These are phyloP conservation scores for Brachirus orientalis DNA, from an alignment of 2,113 vertebrate species.

Conservation along the genomic window DNA sequence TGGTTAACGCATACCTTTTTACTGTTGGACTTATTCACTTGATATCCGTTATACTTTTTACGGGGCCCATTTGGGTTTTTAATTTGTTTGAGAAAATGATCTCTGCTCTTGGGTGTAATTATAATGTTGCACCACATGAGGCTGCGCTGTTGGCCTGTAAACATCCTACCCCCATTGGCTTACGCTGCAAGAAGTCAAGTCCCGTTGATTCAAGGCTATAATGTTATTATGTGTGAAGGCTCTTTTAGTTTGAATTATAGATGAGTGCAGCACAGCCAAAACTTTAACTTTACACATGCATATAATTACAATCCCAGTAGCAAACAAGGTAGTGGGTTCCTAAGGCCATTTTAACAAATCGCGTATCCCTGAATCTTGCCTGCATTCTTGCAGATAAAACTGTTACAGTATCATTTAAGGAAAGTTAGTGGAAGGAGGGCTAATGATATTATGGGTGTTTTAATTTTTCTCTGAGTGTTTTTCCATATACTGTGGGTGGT, in stretches of 20 bases:
- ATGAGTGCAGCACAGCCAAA: conserved; percentile 23
- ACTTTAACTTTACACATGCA: conserved; percentile 31
- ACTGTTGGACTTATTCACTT: conserved; percentile 58
- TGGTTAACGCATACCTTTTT: conserved; percentile 38
- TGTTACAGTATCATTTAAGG: conserved; percentile 43
- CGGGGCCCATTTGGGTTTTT: conserved; percentile 73
- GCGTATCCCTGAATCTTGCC: not conserved
- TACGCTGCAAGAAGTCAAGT: conserved; percentile 32
- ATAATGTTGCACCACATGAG: conserved; percentile 69
- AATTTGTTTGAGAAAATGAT: conserved; percentile 77
- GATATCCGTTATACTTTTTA: conserved; percentile 70
- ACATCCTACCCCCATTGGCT: conserved; percentile 59
- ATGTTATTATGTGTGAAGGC: conserved; percentile 33
- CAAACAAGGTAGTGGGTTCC: conserved; percentile 23
- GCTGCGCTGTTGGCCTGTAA: conserved; percentile 69
- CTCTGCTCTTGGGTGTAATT: conserved; percentile 77
- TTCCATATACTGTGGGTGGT: conserved; percentile 20
- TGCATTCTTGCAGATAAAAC: conserved; percentile 14
- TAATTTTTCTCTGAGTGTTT: conserved; percentile 46
- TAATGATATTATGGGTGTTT: conserved; percentile 50
- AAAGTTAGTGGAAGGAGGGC: conserved; percentile 48
- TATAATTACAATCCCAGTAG: conserved; percentile 37
- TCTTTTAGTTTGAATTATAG: conserved; percentile 46
- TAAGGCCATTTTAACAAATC: conserved; percentile 30
- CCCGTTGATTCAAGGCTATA: conserved; percentile 39